Evolutionary conservation across 2,113 vertebrate genomes (phyloP).

Genomic region (Pantherophis guttatus): DNA sequence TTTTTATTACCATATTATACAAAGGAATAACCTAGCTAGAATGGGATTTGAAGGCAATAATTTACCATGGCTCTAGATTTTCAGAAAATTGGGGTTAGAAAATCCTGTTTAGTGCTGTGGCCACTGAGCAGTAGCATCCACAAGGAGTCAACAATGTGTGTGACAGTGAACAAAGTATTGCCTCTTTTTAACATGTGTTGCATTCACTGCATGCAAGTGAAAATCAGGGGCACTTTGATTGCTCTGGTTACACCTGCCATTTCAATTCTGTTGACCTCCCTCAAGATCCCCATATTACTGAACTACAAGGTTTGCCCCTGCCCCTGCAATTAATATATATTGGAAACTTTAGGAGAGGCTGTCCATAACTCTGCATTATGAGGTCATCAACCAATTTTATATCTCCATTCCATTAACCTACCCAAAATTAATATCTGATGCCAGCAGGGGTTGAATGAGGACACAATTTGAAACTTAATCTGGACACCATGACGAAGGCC

Average conservation of each 20-base stretch:
- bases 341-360: background rate
- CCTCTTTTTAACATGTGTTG: background rate
- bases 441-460: background rate
- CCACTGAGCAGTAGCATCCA: background rate
- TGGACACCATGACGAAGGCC: background rate
- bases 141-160: background rate
- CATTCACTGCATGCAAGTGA: background rate
- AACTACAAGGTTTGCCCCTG: background rate
- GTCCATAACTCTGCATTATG: background rate
- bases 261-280: background rate
- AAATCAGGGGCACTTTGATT: background rate
- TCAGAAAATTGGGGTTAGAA: background rate
- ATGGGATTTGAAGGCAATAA: background rate
- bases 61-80: background rate
- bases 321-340: background rate
- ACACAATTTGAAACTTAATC: background rate
- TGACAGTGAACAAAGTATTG: background rate
- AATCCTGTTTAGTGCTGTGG: background rate
- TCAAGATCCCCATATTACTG: background rate
- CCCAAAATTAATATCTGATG: background rate
- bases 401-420: background rate
- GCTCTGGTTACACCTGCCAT: background rate
- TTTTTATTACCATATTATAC: background rate
- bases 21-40: background rate
- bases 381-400: background rate